Conservation (phyloP, 2,888 invertebrate species). For the Rhyacophila evoluta region DNA sequence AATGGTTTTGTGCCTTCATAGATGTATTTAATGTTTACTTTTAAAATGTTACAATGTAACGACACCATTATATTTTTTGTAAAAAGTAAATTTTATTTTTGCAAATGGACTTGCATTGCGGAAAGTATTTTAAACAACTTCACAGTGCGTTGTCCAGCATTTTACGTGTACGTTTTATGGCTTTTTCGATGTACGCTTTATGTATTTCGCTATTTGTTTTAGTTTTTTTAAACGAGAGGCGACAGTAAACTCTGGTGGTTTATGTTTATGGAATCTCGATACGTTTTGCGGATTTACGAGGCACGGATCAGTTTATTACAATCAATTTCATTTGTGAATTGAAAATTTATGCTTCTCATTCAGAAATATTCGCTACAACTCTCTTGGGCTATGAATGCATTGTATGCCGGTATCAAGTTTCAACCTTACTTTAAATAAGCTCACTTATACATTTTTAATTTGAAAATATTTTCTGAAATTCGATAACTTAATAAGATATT, state of each 20-base stretch:
- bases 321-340: conserved; percentile 39
- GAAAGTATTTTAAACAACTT: conserved; percentile 9
- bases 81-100: background rate
- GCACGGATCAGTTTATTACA: conserved; percentile 37
- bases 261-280: conserved; percentile 47
- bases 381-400: background rate
- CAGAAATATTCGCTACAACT: background rate
- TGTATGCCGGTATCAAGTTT: no score
- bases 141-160: conserved; percentile 25
- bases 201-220: conserved; percentile 34
- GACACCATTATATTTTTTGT: background rate
- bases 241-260: conserved; percentile 41
- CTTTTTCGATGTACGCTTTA: conserved; percentile 24
- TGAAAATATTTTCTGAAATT: no score
- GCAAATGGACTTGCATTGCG: conserved; percentile 3
- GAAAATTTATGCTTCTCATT: background rate
- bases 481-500: no score
- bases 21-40: no score
- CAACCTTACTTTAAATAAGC: no score
- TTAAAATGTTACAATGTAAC: no score
- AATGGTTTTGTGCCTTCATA: no score
- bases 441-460: no score
- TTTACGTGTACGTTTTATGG: conserved; percentile 29
- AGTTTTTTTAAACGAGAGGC: conserved; percentile 35
- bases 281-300: conserved; percentile 35